phyloP scores from a whole-genome alignment of 64 coral and sea anemone genomes.

The Montipora cactus region DNA sequence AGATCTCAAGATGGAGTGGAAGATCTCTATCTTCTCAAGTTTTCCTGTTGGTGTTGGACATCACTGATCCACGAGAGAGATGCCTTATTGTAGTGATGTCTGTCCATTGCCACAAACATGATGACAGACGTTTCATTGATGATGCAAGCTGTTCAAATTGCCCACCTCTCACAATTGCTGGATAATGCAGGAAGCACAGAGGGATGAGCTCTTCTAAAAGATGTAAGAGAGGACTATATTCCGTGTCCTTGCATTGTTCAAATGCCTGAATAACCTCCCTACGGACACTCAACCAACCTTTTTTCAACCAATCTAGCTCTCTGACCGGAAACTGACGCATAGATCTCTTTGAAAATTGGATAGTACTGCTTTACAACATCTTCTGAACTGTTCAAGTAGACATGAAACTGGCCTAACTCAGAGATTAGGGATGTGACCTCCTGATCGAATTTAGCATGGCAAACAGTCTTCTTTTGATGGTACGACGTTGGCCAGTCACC shows the following conservation, averaged over 20 bases:
- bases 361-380: conserved; percentile 62
- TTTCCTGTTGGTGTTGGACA: conserved; percentile 29
- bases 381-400: conserved; percentile 70
- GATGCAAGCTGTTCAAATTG: conserved; percentile 47
- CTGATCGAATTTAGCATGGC: conserved; percentile 21
- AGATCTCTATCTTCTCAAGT: conserved; percentile 80
- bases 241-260: conserved; percentile 68
- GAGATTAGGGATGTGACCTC: conserved; percentile 39
- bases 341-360: conserved; percentile 68
- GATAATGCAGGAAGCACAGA: conserved; percentile 64
- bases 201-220: conserved; percentile 70
- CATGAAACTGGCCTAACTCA: conserved; percentile 78
- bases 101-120: conserved; percentile 74
- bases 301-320: conserved; percentile 40
- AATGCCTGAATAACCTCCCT: conserved; percentile 39
- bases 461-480: conserved; percentile 71
- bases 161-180: conserved; percentile 60
- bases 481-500: conserved; percentile 78
- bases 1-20: conserved; percentile 66
- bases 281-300: conserved; percentile 61
- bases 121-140: conserved; percentile 72
- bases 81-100: conserved; percentile 73
- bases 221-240: conserved; percentile 60
- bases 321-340: conserved; percentile 60
- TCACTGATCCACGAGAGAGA: conserved; percentile 74